A percentile compares a stretch with the other conserved stretches of the same genome.
These are phyloP conservation scores for Sphyrna mokarran DNA, from an alignment of 2,113 vertebrate species.

Conservation along the genomic window DNA sequence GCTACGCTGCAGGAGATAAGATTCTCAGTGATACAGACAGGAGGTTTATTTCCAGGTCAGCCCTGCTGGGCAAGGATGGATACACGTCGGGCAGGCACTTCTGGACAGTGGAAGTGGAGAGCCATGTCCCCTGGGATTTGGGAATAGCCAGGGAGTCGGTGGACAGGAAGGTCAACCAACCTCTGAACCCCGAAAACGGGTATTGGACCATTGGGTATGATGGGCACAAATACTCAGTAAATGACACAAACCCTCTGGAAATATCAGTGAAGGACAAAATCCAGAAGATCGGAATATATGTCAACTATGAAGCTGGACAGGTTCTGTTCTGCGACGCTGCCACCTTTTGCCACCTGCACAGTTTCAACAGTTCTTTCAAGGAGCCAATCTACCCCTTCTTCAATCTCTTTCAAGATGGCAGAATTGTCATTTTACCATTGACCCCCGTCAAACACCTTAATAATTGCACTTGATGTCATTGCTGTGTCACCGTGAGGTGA, in stretches of 20 bases:
- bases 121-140: not conserved
- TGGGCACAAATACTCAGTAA: not conserved
- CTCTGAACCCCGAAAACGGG: not conserved
- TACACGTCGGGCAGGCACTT: not conserved
- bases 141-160: not conserved
- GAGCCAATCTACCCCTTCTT: not conserved
- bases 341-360: not conserved
- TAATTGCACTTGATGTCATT: not conserved
- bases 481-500: not conserved
- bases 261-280: not conserved
- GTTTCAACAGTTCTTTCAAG: not conserved
- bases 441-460: no score
- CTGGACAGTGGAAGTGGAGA: not conserved
- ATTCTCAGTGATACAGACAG: no score
- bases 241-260: not conserved
- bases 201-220: not conserved
- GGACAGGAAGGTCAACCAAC: not conserved
- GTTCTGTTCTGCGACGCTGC: not conserved
- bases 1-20: no score
- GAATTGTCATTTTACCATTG: not conserved
- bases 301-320: not conserved
- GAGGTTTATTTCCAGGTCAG: not conserved
- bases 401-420: not conserved
- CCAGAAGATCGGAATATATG: not conserved
- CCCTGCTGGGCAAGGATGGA: not conserved